A percentile compares a stretch with the other conserved stretches of the same genome.
Conservation (phyloP, 37 sponge, comb jelly and placozoan genomes). For the Axinella damicornis region DNA sequence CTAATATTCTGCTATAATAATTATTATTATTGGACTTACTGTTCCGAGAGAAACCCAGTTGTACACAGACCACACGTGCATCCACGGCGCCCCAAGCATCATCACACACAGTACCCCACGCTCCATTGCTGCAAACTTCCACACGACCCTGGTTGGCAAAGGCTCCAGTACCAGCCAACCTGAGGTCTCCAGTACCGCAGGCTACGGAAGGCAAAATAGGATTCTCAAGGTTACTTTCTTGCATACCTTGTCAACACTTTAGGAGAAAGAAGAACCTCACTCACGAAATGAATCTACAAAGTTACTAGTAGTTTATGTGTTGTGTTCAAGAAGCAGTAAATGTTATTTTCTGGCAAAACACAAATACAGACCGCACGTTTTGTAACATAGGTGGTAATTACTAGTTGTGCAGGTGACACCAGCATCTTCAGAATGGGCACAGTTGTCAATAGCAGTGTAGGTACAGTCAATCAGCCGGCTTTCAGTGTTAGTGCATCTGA, state of each 20-base stretch:
- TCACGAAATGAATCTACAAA: no score
- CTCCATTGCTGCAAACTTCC: constrained; percentile 41
- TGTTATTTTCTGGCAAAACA: no score
- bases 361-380: no score
- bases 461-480: background rate
- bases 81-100: constrained; percentile 14
- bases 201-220: background rate
- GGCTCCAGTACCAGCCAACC: no score
- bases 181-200: constrained; percentile 13
- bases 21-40: background rate
- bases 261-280: no score
- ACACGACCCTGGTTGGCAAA: constrained; percentile 45
- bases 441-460: constrained; percentile 1
- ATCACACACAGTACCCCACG: constrained; percentile 72
- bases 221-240: no score
- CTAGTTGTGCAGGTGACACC: constrained; percentile 20
- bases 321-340: no score
- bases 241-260: no score
- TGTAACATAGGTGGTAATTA: no score
- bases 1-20: no score
- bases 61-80: background rate
- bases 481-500: constrained; percentile 9
- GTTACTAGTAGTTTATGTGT: no score
- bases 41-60: constrained; percentile 1
- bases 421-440: constrained; percentile 40